Evolutionary conservation across 2,888 invertebrate species (phyloP).

Genomic region (Melangyna quadrimaculata): DNA sequence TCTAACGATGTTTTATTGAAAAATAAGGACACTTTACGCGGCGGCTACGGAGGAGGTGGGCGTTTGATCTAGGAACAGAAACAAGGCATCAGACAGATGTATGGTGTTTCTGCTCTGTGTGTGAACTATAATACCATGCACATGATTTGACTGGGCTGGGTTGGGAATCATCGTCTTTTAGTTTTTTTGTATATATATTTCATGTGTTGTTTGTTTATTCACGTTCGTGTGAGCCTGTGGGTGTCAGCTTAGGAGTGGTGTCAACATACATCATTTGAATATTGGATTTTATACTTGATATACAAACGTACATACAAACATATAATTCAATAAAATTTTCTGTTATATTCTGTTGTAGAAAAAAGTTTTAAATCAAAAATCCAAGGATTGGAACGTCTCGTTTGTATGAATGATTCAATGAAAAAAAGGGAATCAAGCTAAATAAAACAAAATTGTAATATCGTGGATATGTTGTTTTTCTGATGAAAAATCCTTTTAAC

Average conservation of each 20-base stretch:
- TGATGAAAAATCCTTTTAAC: conserved; percentile 13
- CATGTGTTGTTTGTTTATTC: conserved; percentile 30
- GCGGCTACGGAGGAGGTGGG: neutral
- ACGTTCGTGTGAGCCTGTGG: conserved; percentile 22
- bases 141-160: neutral
- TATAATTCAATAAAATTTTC: conserved; percentile 64
- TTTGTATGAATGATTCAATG: conserved; percentile 6
- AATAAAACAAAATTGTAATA: conserved; percentile 9
- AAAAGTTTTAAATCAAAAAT: neutral
- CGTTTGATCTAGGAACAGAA: conserved; percentile 31
- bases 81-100: neutral
- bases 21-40: conserved; percentile 67
- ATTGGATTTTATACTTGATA: conserved; percentile 67
- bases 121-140: conserved; percentile 43
- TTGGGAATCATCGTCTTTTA: neutral
- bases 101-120: neutral
- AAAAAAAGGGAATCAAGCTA: neutral
- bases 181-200: conserved; percentile 3
- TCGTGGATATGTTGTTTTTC: neutral
- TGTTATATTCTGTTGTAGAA: neutral
- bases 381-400: conserved; percentile 24
- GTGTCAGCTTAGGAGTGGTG: conserved; percentile 59
- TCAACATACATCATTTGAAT: conserved; percentile 68
- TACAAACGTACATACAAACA: too few species aligned
- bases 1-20: conserved; percentile 68